Conservation (phyloP, 2,113 vertebrate species). For the Genyomyrus donnyi region DNA sequence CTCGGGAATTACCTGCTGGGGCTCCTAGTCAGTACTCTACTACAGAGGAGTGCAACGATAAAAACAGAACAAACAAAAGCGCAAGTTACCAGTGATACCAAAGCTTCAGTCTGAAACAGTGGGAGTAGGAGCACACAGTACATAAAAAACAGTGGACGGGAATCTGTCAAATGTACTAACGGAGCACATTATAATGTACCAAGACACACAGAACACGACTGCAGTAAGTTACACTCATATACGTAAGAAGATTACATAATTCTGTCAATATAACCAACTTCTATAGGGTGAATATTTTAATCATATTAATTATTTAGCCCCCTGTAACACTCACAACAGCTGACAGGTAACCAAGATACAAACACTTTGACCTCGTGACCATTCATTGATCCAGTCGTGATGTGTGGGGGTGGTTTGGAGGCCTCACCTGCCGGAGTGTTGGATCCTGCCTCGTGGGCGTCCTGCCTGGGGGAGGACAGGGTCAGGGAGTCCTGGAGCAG, state of each 20-base stretch:
- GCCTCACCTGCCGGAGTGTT: constrained; percentile 66
- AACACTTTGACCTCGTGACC: background rate
- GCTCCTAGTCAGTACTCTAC: constrained; percentile 98
- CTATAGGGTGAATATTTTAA: background rate
- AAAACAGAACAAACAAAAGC: constrained; percentile 87
- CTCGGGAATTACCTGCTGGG: constrained; percentile 83
- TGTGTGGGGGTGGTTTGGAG: background rate
- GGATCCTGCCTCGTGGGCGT: constrained; percentile 45
- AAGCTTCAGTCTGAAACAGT: background rate
- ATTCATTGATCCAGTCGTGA: background rate
- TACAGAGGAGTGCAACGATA: constrained; percentile 88
- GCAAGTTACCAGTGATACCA: constrained; percentile 74
- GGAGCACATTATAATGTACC: background rate
- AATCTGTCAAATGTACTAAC: background rate
- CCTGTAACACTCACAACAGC: background rate
- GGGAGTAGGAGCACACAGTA: background rate
- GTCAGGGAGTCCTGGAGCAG: constrained; percentile 65
- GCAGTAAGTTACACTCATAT: background rate
- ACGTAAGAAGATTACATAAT: background rate
- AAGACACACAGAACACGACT: background rate
- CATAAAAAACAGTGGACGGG: background rate
- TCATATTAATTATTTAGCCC: background rate
- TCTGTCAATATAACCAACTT: background rate
- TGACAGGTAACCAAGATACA: background rate
- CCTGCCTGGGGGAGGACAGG: constrained; percentile 51